Evolutionary conservation across 1,140 invertebrate genomes (phyloP).

Genomic region (Drosophila sechellia): DNA sequence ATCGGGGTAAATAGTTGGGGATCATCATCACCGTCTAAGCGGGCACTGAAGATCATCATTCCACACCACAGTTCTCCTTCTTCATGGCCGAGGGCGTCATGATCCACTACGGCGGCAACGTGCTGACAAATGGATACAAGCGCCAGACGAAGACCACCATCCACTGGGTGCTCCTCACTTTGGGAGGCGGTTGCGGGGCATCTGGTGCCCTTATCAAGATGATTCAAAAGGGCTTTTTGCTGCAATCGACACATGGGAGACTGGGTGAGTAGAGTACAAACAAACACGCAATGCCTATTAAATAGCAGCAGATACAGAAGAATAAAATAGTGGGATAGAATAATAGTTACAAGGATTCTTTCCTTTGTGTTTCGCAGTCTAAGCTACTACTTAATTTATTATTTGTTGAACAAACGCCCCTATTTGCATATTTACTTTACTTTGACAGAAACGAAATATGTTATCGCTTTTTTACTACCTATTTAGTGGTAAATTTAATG

Average conservation of each 20-base stretch:
- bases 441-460: too few species aligned
- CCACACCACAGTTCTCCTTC: conserved; percentile 64
- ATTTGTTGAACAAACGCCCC: too few species aligned
- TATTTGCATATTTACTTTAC: too few species aligned
- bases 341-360: too few species aligned
- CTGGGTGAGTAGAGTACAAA: conserved; percentile 61
- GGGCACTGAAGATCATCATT: background rate
- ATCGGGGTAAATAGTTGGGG: conserved; percentile 63
- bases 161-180: conserved; percentile 73
- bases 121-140: conserved; percentile 65
- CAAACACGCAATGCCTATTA: background rate
- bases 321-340: too few species aligned
- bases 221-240: conserved; percentile 64
- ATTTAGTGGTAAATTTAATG: background rate
- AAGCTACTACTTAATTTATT: too few species aligned
- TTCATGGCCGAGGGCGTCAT: conserved; percentile 82
- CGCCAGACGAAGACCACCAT: conserved; percentile 76
- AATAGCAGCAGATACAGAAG: background rate
- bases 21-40: background rate
- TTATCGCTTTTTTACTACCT: too few species aligned
- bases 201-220: conserved; percentile 72
- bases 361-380: background rate
- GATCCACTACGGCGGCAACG: conserved; percentile 74
- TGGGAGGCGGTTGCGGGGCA: conserved; percentile 74
- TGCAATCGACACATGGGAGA: conserved; percentile 63